Evolutionary conservation across 2,113 vertebrate genomes (phyloP).

Genomic region (Toxostoma redivivum): DNA sequence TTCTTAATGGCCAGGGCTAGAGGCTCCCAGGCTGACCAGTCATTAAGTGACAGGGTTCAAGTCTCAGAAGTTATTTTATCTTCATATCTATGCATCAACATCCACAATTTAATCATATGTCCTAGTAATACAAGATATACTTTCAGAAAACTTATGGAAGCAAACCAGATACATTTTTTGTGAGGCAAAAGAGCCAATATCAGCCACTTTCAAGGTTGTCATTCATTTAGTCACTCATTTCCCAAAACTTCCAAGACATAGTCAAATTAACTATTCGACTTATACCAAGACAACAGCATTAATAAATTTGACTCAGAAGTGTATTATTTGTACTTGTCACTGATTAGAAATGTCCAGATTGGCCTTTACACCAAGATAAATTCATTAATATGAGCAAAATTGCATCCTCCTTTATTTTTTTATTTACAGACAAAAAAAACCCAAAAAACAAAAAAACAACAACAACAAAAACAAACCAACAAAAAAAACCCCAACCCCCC

Average conservation of each 20-base stretch:
- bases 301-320: background rate
- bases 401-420: background rate
- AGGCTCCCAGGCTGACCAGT: background rate
- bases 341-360: background rate
- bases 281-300: background rate
- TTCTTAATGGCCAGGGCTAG: background rate
- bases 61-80: background rate
- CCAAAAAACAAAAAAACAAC: background rate
- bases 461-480: too few relatives aligned
- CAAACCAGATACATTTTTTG: background rate
- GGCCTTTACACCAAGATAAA: background rate
- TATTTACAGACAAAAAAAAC: background rate
- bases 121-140: accelerated
- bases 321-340: background rate
- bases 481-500: too few relatives aligned
- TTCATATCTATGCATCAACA: background rate
- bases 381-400: background rate
- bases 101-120: background rate
- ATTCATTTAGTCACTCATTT: background rate
- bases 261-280: background rate
- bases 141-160: background rate
- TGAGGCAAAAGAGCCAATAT: background rate
- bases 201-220: background rate
- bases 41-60: background rate
- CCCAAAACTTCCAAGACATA: background rate